Evolutionary conservation across 2,888 invertebrate species (phyloP), one percentile per base, ranked within the genome.

Genomic region (Pantelozetes paolii): DNA sequence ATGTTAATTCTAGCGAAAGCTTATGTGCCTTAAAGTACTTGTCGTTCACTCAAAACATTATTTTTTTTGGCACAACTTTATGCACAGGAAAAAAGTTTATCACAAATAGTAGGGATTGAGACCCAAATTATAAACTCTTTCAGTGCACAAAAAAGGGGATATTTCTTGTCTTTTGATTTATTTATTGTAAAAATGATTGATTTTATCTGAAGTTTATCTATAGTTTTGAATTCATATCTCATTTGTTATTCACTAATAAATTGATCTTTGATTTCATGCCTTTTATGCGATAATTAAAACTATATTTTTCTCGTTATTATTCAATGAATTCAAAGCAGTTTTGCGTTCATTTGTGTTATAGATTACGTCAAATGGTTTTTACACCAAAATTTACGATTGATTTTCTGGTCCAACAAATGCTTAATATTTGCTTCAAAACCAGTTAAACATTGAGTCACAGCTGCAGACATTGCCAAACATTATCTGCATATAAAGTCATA

Each of bases 1-100:
- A 64, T 64, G 64, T 64, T 64, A 64, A 64, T 64, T 64, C 64
- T 64, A 18, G 30, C 2, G 0, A 40, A 64, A 20, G 20, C 54
- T 54, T 18, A 45, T 26, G 23, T 9, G 54, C 26, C 54, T 54
- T 2, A 9, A 45, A 45, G 11, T 45, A 45, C 45, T 45, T 15
- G 8, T 45, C 36, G 2, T 45, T 18, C 15, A 45, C 45, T 45
- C 45, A 11, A 15, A 9, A 13, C 15, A 45, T 18, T 18, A 45
- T 18, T 2, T 18, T 45, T 45, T 45, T 45, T 15, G 45, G 11
- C 18, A 36, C 5, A 36, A 36, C n/a, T n/a, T n/a, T n/a, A n/a
- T n/a, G n/a, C n/a, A n/a, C n/a, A n/a, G n/a, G n/a, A 36, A 5
- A 36, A 9, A 36, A 45, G 45, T 45, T 45, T 28, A 57, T 57